Base-by-base conservation (phyloP, 2,113 vertebrate genomes). In the Catagonus wagneri region DNA sequence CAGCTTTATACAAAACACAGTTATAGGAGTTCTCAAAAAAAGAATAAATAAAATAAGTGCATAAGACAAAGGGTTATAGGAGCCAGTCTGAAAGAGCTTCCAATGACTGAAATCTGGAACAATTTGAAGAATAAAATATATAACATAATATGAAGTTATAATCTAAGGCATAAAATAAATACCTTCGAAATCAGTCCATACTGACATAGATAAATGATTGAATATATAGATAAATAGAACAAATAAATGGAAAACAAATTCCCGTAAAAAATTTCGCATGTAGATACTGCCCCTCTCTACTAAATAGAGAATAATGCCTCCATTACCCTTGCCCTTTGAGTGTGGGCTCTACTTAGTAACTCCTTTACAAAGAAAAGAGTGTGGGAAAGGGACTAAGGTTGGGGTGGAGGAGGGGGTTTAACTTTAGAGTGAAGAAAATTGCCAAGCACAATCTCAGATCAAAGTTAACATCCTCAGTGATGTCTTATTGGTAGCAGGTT, bases 1-100 rank as follows among this genome's bases (percentile, higher is more conserved):
- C 4, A 69, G 68, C 69, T 96, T 83, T 66, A 76, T 90, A 90
- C 29, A 94, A 84, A 84, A 50, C 17, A 87, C 54, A 85, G 63
- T 20, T 88, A 63, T 4, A 81, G 17, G 89, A 61, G 20, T 81
- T 6, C n/a, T 63, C 25, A 27, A 75, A 89, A 79, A 90, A 44
- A 8, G 8, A 44, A 44, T 44, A 44, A 44, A 65, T 83, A 75
- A 89, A 79, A 87, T 6, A 34, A 85, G 71, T 52, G 20, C 0
- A 1, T 78, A 66, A 76, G 66, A 66, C 27, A 88, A 22, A 52
- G 12, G 39, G 14, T 20, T 14, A 65, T 5, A 87, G 13, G 8
- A 71, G 1, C 19, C 61, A n/a, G 12, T 2, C 61, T 66, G 25
- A 66, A 90, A 32, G 27, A 89, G 22, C 44, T 29, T 22, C 23